Evolutionary conservation across 2,113 vertebrate species (phyloP).

Genomic region (Tachycineta bicolor): DNA sequence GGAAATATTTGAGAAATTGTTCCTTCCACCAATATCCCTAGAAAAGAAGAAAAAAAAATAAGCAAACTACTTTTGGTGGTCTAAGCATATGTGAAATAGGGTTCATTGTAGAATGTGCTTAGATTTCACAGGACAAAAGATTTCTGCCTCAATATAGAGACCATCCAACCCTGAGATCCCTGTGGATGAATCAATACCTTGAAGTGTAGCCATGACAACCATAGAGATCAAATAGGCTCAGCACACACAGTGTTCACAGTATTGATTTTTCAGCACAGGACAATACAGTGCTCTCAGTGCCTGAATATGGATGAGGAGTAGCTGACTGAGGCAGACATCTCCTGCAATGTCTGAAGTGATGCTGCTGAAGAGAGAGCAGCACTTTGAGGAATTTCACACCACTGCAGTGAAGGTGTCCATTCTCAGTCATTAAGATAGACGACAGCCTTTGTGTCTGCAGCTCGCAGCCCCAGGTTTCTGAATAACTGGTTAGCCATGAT

Average conservation of each 20-base stretch:
- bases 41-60: neutral
- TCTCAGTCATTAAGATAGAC: neutral
- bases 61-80: neutral
- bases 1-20: neutral
- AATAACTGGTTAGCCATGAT: neutral
- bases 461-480: neutral
- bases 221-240: slow-evolving; percentile 49
- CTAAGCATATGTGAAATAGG: neutral
- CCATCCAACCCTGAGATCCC: slow-evolving; percentile 53
- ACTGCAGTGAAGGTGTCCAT: neutral
- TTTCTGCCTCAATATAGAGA: slow-evolving; percentile 32
- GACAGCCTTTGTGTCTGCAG: neutral
- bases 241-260: slow-evolving; percentile 50
- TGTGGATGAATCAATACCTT: slow-evolving; percentile 66
- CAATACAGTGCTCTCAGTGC: slow-evolving; percentile 23
- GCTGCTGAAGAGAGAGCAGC: neutral
- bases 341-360: neutral
- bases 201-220: slow-evolving; percentile 72
- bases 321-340: slow-evolving; percentile 7
- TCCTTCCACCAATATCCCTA: neutral
- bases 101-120: neutral
- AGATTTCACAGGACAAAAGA: slow-evolving; percentile 55
- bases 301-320: slow-evolving; percentile 57
- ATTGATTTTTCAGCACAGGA: slow-evolving; percentile 69
- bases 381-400: slow-evolving; percentile 16